Base-by-base conservation (phyloP, 1,140 invertebrate species). In the Watersipora subatra region DNA sequence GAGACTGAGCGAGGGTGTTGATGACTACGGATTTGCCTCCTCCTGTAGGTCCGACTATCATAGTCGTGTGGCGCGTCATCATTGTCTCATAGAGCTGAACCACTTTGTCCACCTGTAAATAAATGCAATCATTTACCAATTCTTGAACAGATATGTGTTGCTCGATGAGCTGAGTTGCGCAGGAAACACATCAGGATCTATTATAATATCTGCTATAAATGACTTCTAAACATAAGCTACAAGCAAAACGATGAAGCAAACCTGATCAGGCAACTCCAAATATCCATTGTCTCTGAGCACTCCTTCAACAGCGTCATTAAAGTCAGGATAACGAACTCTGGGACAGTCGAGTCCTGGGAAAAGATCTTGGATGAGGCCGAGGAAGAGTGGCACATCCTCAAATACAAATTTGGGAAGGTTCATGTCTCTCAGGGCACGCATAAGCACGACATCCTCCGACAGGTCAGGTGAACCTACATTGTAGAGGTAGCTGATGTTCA, bases 61-160 rank as follows among this genome's bases (percentile, higher is more conserved):
- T 94, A 12, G 87, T 88, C 25, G 89, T 91, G 78, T 94, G 91
- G 56, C 90, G 84, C 1, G 89, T 93, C 87, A 90, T 89, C 90
- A 94, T 93, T 1, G 90, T 91, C 80, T 94, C 90, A 73, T 93
- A 92, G 72, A 93, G 73, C 80, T 94, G 91, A 28, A 93, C 85
- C 20, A 93, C 85, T 85, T 92, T 92, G 73, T 91, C 88, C 57
- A 89, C 84, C 88, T 91, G 68, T 15, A 68, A 68, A 68, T 59
- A 65, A 68, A 61, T 58, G 19, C 26, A 64, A 55, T 3, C 26
- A 12, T n/a, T n/a, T n/a, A n/a, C 46, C 55, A 56, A 29, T 64
- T n/a, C n/a, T n/a, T n/a, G n/a, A n/a, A n/a, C n/a, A n/a, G n/a
- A n/a, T n/a, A n/a, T n/a, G n/a, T n/a, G n/a, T n/a, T n/a, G n/a